phyloP scores from a whole-genome alignment of 2,113 vertebrate genomes.

The Varanus salvator region DNA sequence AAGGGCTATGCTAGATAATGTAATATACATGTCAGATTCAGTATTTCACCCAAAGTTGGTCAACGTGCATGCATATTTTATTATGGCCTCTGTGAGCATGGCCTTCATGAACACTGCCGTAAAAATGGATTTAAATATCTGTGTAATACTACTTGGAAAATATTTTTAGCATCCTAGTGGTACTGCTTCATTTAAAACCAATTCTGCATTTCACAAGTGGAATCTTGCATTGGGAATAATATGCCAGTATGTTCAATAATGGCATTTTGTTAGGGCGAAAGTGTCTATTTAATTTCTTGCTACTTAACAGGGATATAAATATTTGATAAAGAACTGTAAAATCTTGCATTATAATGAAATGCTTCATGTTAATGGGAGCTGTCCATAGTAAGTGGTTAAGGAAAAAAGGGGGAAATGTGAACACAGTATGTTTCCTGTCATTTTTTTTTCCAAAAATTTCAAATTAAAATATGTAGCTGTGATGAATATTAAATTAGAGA shows the following conservation, averaged over 20 bases:
- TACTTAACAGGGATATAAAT: background rate
- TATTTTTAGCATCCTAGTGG: background rate
- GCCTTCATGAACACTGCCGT: background rate
- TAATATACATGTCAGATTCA: background rate
- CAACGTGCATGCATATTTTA: background rate
- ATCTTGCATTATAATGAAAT: background rate
- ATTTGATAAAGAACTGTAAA: background rate
- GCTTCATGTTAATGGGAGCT: background rate
- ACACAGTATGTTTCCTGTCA: background rate
- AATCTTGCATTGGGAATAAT: background rate
- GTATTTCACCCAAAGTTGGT: background rate
- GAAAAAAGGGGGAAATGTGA: no score
- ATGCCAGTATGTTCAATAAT: background rate
- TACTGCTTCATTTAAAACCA: constrained; percentile 21
- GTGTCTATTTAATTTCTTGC: background rate
- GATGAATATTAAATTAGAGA: background rate
- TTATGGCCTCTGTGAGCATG: background rate
- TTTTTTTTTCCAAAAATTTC: background rate
- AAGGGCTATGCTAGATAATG: background rate
- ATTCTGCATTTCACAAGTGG: background rate
- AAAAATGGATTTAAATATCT: constrained; percentile 17
- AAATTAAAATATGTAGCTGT: background rate
- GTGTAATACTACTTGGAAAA: background rate
- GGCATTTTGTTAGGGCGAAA: background rate
- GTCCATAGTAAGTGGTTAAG: background rate